Percentiles rank a stretch among this genome's conserved stretches.
Conservation (phyloP, 2,113 vertebrate genomes). For the Phainopepla nitens region DNA sequence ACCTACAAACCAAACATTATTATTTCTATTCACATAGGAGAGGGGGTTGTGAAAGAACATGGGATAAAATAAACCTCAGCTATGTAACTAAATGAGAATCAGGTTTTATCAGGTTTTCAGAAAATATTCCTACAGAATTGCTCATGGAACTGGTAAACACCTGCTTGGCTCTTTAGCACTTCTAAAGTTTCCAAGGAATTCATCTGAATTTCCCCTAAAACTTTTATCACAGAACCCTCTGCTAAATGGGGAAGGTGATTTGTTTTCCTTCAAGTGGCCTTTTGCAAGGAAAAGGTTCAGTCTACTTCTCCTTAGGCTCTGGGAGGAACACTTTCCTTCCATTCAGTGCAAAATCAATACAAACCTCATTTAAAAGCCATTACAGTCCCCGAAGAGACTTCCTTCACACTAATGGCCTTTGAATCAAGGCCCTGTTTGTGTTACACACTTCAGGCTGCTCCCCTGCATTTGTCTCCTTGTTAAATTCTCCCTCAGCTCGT, state of each 20-base stretch:
- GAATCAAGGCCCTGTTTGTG: not conserved
- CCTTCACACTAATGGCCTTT: not conserved
- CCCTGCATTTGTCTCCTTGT: not conserved
- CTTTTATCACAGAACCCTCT: not conserved
- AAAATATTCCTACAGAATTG: not conserved
- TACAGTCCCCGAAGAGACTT: not conserved
- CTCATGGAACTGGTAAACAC: not conserved
- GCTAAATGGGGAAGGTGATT: not conserved
- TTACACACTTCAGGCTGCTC: not conserved
- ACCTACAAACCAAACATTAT: not conserved
- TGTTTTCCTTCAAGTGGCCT: not conserved
- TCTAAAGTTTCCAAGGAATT: not conserved
- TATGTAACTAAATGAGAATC: not conserved
- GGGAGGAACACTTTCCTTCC: not conserved
- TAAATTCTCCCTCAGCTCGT: not conserved
- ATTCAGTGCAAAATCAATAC: slow-evolving; percentile 16
- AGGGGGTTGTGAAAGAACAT: not conserved
- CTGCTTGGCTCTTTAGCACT: not conserved
- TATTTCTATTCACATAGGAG: not conserved
- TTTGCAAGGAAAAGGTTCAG: not conserved
- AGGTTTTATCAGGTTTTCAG: not conserved
- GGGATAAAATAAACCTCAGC: not conserved
- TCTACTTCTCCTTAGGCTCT: not conserved
- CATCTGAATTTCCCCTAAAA: not conserved
- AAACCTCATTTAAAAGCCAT: slow-evolving; percentile 26